Base-by-base conservation (phyloP, 2,888 invertebrate species). In the Azorinus chamasolen region DNA sequence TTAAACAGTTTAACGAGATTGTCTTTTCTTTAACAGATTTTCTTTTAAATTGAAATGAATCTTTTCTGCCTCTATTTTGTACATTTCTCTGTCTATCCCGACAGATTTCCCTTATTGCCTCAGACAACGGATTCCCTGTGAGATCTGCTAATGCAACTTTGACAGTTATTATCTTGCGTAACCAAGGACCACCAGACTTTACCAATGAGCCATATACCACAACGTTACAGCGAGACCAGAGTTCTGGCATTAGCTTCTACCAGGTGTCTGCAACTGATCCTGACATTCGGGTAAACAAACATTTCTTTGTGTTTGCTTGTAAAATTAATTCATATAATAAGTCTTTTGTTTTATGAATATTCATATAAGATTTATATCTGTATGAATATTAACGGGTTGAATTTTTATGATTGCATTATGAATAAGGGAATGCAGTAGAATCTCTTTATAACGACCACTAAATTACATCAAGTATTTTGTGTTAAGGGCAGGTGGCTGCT, bases 151-250 rank as follows among this genome's bases (percentile, higher is more conserved):
- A 73, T 1, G 86, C 87, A 0, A 83, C 55, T 18, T 63, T 90
- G n/a, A 79, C 59, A 1, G 84, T 91, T 6, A 86, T 80, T 10
- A 88, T 91, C 16, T 58, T 85, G 27, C 76, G 90, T 24, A 91
- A 91, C 72, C 84, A 87, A 48, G 79, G 81, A 57, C 71, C 86
- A 8, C 91, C 91, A 14, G 96, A 51, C n/a, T 88, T 88, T 70
- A 45, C 61, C n/a, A 71, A 81, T 39, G 85, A 83, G 25, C 82
- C 84, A 0, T 85, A 86, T 48, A 45, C 59, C 0, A 66, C 59
- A 6, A 62, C 50, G 8, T 71, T 87, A n/a, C 76, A 62, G 25
- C 80, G 84, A 57, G 80, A 86, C 62, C 63, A 74, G 16, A 37
- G 24, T 14, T 50, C 41, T 16, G 72, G 64, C 14, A 57, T 48